Conservation (phyloP, 2,113 vertebrate genomes). For the Heterocephalus glaber region DNA sequence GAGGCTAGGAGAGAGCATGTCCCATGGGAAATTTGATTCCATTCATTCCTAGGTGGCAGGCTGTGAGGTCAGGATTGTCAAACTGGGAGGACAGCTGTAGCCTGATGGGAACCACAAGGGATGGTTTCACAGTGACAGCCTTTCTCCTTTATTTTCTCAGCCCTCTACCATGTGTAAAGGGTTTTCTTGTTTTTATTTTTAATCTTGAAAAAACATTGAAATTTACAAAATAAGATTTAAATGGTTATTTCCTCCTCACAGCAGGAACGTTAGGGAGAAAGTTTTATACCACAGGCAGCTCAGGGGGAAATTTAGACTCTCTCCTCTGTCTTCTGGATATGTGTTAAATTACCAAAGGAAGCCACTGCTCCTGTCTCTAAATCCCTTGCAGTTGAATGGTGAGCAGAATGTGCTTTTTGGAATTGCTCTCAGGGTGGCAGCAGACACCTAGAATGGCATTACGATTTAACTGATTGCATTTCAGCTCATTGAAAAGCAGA, state of each 20-base stretch:
- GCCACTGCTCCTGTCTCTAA: background rate
- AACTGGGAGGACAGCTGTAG: background rate
- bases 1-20: constrained; percentile 23
- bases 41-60: constrained; percentile 37
- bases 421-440: constrained; percentile 83
- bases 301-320: background rate
- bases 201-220: background rate
- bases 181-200: constrained; percentile 34
- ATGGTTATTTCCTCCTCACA: background rate
- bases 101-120: background rate
- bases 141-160: background rate
- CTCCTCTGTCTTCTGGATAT: background rate
- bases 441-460: constrained; percentile 72
- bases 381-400: background rate
- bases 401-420: constrained; percentile 62
- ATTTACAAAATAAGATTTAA: constrained; percentile 13
- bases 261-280: background rate
- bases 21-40: constrained; percentile 58
- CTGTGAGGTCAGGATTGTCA: background rate
- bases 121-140: background rate
- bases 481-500: constrained; percentile 78
- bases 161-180: background rate
- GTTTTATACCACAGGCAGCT: background rate
- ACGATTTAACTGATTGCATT: constrained; percentile 48
- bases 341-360: background rate